phyloP scores from a whole-genome alignment of 2,888 invertebrate genomes.

The Galerucella nymphaeae region DNA sequence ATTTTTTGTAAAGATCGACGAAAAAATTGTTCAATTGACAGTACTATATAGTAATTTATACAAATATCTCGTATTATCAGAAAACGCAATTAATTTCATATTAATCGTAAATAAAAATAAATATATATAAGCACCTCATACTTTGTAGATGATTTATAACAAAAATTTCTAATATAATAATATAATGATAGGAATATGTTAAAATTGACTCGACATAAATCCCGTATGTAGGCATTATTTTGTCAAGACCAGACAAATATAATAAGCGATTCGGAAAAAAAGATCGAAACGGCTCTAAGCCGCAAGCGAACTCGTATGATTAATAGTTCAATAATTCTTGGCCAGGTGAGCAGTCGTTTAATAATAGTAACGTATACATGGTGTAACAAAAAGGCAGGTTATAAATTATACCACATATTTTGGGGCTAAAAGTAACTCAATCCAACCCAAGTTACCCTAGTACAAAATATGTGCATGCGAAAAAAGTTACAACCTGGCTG shows the following conservation, averaged over 20 bases:
- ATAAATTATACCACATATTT: no score
- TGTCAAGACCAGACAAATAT: slow-evolving; percentile 59
- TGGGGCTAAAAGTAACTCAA: no score
- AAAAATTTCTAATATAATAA: slow-evolving; percentile 38
- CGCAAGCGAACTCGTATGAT: slow-evolving; percentile 58
- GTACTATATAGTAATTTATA: neutral
- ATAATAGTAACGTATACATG: slow-evolving; percentile 56
- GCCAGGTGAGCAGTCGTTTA: slow-evolving; percentile 59
- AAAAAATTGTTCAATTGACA: neutral
- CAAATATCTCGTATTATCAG: neutral
- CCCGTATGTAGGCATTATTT: slow-evolving; percentile 58
- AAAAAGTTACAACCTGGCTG: no score
- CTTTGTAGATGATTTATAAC: slow-evolving; percentile 42
- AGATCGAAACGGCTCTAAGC: slow-evolving; percentile 53
- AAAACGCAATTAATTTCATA: neutral
- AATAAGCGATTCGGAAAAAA: slow-evolving; percentile 37
- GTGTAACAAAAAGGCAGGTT: no score
- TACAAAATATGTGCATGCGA: no score
- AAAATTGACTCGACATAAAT: slow-evolving; percentile 49
- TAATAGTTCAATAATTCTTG: slow-evolving; percentile 61
- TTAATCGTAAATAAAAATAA: neutral
- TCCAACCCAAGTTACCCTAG: no score
- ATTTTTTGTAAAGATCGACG: no score
- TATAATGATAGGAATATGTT: slow-evolving; percentile 44
- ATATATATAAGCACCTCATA: slow-evolving; percentile 21